These are phyloP conservation scores for Drosophila pseudoobscura DNA, from an alignment of 1,140 invertebrate genomes.

Conservation along the genomic window DNA sequence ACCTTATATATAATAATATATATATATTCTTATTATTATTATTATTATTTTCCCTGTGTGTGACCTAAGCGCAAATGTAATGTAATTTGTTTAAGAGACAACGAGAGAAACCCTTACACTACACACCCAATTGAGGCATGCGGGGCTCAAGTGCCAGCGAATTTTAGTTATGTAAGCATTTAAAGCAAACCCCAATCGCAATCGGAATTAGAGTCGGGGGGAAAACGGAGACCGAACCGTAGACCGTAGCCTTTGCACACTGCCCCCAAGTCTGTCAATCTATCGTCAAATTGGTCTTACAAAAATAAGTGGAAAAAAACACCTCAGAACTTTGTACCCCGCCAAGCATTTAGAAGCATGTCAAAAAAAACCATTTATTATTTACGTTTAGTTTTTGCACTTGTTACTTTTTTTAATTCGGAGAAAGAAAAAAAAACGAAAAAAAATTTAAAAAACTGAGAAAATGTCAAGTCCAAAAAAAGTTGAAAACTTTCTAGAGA, in stretches of 20 bases:
- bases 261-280: conserved; percentile 37
- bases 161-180: conserved; percentile 77
- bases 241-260: conserved; percentile 41
- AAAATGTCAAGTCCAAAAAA: conserved; percentile 65
- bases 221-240: conserved; percentile 14
- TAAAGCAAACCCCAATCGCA: conserved; percentile 49
- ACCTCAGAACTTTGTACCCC: conserved; percentile 27
- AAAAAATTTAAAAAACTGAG: conserved; percentile 45
- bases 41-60: conserved; percentile 31
- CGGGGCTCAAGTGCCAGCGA: conserved; percentile 64
- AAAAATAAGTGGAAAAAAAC: not conserved
- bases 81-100: conserved; percentile 51
- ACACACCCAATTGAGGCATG: conserved; percentile 57
- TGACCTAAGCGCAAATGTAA: conserved; percentile 48
- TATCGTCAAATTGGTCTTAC: conserved; percentile 17
- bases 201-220: conserved; percentile 26
- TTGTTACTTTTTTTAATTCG: conserved; percentile 71
- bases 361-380: conserved; percentile 44
- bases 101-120: conserved; percentile 21
- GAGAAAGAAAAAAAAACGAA: conserved; percentile 49
- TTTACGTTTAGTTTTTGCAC: conserved; percentile 62
- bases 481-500: conserved; percentile 73
- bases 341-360: conserved; percentile 69
- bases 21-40: conserved; percentile 30
- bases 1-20: conserved; percentile 26